A percentile compares a stretch with the other conserved stretches of the same genome.
phyloP scores from a whole-genome alignment of 1,140 invertebrate species.

The Gryon sp. region DNA sequence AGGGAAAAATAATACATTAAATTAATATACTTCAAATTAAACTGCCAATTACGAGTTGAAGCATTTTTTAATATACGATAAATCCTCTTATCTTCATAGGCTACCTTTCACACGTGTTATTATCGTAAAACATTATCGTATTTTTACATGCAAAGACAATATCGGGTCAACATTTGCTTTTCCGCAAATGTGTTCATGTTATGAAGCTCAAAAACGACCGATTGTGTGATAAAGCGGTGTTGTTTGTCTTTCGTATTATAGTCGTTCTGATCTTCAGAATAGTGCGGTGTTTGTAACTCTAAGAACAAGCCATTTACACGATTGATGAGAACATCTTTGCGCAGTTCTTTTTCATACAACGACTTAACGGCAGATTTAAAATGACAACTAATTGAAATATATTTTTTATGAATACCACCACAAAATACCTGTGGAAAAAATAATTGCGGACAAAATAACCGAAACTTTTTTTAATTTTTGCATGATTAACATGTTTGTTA shows the following conservation, averaged over 20 bases:
- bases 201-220: constrained; percentile 9
- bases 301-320: constrained; percentile 22
- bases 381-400: not conserved
- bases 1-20: too few species aligned
- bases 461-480: too few species aligned
- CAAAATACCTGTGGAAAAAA: too few species aligned
- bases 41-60: too few species aligned
- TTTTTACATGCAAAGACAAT: constrained; percentile 12
- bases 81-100: too few species aligned
- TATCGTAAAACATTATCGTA: constrained; percentile 18
- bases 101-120: constrained; percentile 21
- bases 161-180: constrained; percentile 23
- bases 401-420: too few species aligned
- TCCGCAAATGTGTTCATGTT: constrained; percentile 19
- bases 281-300: constrained; percentile 26
- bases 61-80: too few species aligned
- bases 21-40: too few species aligned
- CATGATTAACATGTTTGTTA: too few species aligned
- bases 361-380: not conserved
- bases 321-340: constrained; percentile 26
- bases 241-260: constrained; percentile 30
- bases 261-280: constrained; percentile 25
- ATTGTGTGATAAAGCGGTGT: constrained; percentile 22
- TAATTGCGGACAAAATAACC: too few species aligned
- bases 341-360: constrained; percentile 1